phyloP scores from a whole-genome alignment of 2,113 vertebrate species.

The Chascanopsetta lugubris region DNA sequence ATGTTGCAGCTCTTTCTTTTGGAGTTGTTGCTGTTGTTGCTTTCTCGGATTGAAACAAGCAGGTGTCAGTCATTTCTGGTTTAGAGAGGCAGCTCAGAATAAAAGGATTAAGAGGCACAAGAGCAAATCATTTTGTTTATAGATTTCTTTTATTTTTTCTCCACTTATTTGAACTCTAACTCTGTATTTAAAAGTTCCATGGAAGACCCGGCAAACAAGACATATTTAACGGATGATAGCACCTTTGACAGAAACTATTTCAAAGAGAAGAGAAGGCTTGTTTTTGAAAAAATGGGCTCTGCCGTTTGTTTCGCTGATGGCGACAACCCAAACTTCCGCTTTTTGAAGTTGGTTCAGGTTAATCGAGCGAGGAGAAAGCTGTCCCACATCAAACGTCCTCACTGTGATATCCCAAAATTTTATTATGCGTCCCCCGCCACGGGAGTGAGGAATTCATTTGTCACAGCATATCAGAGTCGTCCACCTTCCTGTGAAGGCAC shows the following conservation, averaged over 20 bases:
- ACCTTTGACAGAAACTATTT: slow-evolving; percentile 35
- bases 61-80: slow-evolving; percentile 68
- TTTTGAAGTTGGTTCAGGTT: slow-evolving; percentile 63
- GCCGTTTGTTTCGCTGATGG: slow-evolving; percentile 38
- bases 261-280: slow-evolving; percentile 28
- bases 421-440: slow-evolving; percentile 45
- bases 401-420: slow-evolving; percentile 46
- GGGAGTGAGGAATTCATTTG: slow-evolving; percentile 60
- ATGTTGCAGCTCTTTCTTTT: slow-evolving; percentile 51
- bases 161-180: slow-evolving; percentile 31
- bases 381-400: slow-evolving; percentile 54
- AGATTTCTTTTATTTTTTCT: background rate
- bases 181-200: no score
- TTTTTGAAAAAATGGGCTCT: slow-evolving; percentile 27
- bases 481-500: slow-evolving; percentile 34
- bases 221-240: slow-evolving; percentile 1
- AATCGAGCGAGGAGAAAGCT: slow-evolving; percentile 46
- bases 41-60: slow-evolving; percentile 52
- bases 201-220: slow-evolving; percentile 13
- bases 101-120: no score
- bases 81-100: no score
- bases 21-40: no score
- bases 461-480: slow-evolving; percentile 51
- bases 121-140: slow-evolving; percentile 16
- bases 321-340: slow-evolving; percentile 7